These are phyloP conservation scores for Megatriorchis doriae DNA, from an alignment of 2,113 vertebrate species.

Conservation along the genomic window DNA sequence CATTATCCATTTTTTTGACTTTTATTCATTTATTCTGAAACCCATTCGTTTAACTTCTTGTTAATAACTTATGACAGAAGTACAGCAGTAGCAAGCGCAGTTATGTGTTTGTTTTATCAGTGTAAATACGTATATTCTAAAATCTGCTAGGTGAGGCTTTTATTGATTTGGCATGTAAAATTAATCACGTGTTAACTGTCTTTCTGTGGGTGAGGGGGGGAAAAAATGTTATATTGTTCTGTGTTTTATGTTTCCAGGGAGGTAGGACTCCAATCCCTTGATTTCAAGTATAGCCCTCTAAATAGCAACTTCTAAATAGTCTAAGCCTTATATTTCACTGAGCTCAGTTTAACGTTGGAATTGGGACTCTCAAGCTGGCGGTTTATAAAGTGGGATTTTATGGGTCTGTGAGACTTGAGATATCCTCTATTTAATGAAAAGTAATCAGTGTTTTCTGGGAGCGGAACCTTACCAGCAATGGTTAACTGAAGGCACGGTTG, in stretches of 20 bases:
- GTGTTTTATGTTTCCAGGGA: background rate
- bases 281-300: background rate
- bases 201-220: background rate
- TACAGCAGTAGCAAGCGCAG: background rate
- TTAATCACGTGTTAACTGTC: background rate
- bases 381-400: background rate
- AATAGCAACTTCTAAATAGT: background rate
- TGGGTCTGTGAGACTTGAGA: background rate
- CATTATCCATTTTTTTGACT: background rate
- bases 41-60: background rate
- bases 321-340: background rate
- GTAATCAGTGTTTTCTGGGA: background rate
- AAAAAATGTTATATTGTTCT: background rate
- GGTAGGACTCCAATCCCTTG: background rate
- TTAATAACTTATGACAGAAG: background rate
- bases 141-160: background rate
- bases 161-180: background rate
- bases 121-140: background rate
- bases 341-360: background rate
- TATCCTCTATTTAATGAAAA: background rate
- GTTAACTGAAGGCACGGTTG: background rate
- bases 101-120: background rate
- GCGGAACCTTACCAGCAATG: background rate
- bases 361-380: background rate
- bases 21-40: background rate